Base-by-base conservation (phyloP, 2,888 invertebrate genomes). In the Darwinula stevensoni region DNA sequence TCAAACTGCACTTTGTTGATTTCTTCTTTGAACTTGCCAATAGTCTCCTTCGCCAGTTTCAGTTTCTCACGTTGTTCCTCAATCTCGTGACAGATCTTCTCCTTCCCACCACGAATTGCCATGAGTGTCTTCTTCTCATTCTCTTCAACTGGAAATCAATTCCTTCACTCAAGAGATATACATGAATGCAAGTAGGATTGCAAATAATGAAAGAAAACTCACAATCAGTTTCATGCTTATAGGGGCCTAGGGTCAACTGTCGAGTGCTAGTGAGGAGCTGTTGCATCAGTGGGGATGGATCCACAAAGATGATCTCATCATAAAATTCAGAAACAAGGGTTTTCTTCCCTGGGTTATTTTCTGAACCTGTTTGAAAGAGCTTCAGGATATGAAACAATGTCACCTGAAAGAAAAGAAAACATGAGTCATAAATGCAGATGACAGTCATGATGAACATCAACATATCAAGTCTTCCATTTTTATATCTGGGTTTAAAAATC, bases 301-400 rank as follows among this genome's bases (percentile, higher is more conserved):
- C 56, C 35, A 52, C 49, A 36, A 82, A 82, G 1, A 88, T 76
- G 33, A 91, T 73, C 58, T 91, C 91, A 48, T 91, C 91, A 45
- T 88, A 94, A 37, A 70, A 74, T 52, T 94, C 91, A 0, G 80
- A 76, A 6, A 86, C 76, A 0, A 91, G 54, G 14, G 63, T 62
- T 43, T 69, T 68, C 39, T 68, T 61, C 16, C 39, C 53, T 15
- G 50, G 38, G 46, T 51, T 48, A 11, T 54, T 48, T 35, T 52
- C 51, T 5, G 54, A 49, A 35, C 55, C 56, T 3, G 76, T 74
- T n/a, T n/a, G 82, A 51, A 91, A 94, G 6, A 94, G 53, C 55
- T 91, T 91, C 31, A 94, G 55, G 31, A 86, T 71, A 48, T 94
- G 91, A 51, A 86, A 88, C 39, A 91, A 60, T 0, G 86, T 88